Conservation (phyloP, 2,888 invertebrate genomes). For the Caenorhabditis angaria region DNA sequence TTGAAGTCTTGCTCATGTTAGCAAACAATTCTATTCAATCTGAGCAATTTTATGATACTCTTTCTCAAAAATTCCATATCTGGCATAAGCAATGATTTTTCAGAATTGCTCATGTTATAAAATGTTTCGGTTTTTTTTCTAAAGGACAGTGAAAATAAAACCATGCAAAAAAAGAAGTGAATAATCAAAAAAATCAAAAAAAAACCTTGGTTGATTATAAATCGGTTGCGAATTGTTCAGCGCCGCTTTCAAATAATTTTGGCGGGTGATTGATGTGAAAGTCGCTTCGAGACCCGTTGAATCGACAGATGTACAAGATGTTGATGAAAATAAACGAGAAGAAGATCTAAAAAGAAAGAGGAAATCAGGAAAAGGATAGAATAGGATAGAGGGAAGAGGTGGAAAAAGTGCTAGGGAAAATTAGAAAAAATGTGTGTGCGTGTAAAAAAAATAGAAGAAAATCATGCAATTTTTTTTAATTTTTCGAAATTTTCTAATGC, state of each 20-base stretch:
- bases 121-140: neutral
- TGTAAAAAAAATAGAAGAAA: no score
- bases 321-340: conserved; percentile 32
- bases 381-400: neutral
- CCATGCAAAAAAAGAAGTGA: no score
- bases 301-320: conserved; percentile 40
- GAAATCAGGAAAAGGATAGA: neutral
- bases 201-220: conserved; percentile 1
- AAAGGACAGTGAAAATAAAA: no score
- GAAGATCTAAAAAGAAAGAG: conserved; percentile 26
- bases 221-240: conserved; percentile 9
- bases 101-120: no score
- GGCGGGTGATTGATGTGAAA: conserved; percentile 33
- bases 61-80: neutral
- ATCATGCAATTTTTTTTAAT: no score
- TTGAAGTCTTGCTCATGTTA: neutral
- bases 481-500: no score
- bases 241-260: conserved; percentile 25
- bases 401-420: conserved; percentile 1
- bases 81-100: neutral
- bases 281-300: conserved; percentile 26
- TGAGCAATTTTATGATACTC: no score
- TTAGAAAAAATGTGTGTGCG: no score
- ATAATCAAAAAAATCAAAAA: neutral
- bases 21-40: no score